These are phyloP conservation scores for Phylloscopus whistleri DNA, from an alignment of 2,113 vertebrate species.

Conservation along the genomic window DNA sequence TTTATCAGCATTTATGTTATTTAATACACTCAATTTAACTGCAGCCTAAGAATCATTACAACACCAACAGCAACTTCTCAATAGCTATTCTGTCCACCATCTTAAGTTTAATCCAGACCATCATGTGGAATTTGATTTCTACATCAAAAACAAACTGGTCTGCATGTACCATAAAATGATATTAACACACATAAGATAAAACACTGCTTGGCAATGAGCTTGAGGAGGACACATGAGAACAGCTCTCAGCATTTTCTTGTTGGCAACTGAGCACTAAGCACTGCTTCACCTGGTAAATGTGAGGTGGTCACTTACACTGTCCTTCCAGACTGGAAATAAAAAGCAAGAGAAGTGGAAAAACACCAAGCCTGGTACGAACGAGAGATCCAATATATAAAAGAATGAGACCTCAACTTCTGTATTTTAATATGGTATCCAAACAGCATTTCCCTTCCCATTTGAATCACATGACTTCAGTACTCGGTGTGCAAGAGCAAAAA, in stretches of 20 bases:
- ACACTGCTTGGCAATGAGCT: neutral
- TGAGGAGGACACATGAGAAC: neutral
- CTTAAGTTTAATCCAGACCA: neutral
- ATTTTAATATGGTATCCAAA: neutral
- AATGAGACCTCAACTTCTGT: neutral
- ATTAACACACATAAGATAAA: neutral
- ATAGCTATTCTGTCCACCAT: neutral
- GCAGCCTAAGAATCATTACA: neutral
- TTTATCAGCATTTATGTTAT: neutral
- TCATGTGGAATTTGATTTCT: fast-evolving
- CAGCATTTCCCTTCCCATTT: neutral
- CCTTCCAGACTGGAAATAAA: neutral
- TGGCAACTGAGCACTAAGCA: neutral
- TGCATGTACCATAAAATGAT: fast-evolving
- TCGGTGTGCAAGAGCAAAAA: neutral
- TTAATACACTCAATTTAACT: neutral
- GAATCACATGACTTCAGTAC: fast-evolving
- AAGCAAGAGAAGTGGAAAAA: neutral
- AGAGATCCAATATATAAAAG: neutral
- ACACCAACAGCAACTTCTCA: neutral
- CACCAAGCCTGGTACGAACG: neutral
- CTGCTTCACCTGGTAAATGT: neutral
- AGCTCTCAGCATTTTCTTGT: neutral
- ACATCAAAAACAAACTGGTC: neutral
- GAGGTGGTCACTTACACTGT: neutral